Conservation (phyloP, 2,888 invertebrate species). For the Megastigmus dorsalis region DNA sequence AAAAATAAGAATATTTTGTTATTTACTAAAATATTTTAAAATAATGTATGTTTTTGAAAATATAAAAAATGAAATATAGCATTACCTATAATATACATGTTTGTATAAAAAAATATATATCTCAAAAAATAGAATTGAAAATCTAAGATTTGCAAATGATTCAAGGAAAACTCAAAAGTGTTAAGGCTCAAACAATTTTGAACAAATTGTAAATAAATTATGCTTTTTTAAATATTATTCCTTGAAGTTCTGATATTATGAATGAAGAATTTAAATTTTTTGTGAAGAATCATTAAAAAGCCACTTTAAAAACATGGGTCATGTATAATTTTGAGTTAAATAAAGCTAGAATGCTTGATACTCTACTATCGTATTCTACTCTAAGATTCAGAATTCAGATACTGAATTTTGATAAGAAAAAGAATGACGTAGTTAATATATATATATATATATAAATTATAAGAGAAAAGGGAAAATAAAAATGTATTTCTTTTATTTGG, state of each 20-base stretch:
- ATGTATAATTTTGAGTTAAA: slow-evolving; percentile 25
- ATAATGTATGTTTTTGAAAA: not conserved
- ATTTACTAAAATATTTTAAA: not conserved
- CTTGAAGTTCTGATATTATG: too few relatives aligned
- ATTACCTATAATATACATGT: too few relatives aligned
- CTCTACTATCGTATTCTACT: slow-evolving; percentile 22
- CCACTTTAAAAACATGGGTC: slow-evolving; percentile 16
- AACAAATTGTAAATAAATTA: too few relatives aligned
- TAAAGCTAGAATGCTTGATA: slow-evolving; percentile 43
- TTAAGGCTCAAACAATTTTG: too few relatives aligned
- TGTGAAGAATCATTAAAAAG: slow-evolving; percentile 28
- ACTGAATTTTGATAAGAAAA: slow-evolving; percentile 2
- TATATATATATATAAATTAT: slow-evolving; percentile 12
- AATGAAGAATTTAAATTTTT: not conserved
- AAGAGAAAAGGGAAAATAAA: slow-evolving; percentile 15
- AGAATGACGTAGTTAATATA: slow-evolving; percentile 18
- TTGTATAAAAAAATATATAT: not conserved
- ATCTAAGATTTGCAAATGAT: too few relatives aligned
- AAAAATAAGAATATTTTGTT: too few relatives aligned
- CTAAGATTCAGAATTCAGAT: slow-evolving; percentile 25
- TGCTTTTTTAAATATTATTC: too few relatives aligned
- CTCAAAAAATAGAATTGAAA: too few relatives aligned
- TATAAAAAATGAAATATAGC: not conserved
- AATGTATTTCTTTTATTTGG: slow-evolving; percentile 46
- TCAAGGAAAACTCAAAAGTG: too few relatives aligned